A percentile compares a stretch with the other conserved stretches of the same genome.
phyloP scores from a whole-genome alignment of 2,888 invertebrate genomes.

The Tenthredo scrophulariae region DNA sequence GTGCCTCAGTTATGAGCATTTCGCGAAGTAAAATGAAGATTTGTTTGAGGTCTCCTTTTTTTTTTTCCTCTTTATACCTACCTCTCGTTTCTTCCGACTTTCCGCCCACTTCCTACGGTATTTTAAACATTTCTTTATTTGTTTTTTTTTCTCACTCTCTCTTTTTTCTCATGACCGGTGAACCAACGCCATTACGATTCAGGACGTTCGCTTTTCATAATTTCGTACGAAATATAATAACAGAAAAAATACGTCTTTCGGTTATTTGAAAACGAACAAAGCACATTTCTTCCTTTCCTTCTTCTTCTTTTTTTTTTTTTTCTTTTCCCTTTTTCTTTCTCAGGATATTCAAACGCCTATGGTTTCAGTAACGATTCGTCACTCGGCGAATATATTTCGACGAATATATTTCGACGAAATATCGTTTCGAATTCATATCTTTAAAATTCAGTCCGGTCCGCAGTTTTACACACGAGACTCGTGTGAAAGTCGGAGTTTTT shows the following conservation, averaged over 20 bases:
- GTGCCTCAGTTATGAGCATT: conserved; percentile 57
- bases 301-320: not conserved
- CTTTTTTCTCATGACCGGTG: not conserved
- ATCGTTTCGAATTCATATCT: conserved; percentile 5
- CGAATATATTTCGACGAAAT: not conserved
- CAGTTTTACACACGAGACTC: not conserved
- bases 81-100: conserved; percentile 18
- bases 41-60: conserved; percentile 63
- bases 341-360: not conserved
- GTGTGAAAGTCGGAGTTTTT: not conserved
- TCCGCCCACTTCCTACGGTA: conserved; percentile 11
- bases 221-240: conserved; percentile 1
- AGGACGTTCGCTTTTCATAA: conserved; percentile 21
- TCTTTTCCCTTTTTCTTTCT: not conserved
- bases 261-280: conserved; percentile 35
- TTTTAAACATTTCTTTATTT: not conserved
- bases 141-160: not conserved
- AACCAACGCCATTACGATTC: conserved; percentile 14
- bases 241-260: conserved; percentile 13
- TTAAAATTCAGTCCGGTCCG: not conserved
- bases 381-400: not conserved
- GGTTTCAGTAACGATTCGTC: conserved; percentile 13
- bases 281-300: not conserved
- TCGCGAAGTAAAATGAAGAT: conserved; percentile 72
- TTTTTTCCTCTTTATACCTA: not conserved